Evolutionary conservation across 2,113 vertebrate genomes (phyloP).

Genomic region (Microtus pennsylvanicus): DNA sequence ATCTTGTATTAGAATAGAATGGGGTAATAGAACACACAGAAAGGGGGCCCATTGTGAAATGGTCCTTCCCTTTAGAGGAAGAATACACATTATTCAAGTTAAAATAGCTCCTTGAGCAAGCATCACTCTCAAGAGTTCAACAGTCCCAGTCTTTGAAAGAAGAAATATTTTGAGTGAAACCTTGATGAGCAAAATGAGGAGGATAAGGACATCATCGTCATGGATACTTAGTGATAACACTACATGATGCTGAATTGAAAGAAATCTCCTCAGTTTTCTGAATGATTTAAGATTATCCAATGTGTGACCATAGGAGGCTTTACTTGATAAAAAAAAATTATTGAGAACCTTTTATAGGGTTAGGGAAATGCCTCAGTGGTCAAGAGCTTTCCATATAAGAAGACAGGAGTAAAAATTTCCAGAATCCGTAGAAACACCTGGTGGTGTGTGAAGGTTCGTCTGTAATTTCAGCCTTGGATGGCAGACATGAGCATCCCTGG

Average conservation of each 20-base stretch:
- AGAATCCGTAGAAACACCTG: background rate
- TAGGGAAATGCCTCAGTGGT: background rate
- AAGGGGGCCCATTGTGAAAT: background rate
- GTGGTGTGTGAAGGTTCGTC: background rate
- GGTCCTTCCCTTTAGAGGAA: constrained; percentile 9
- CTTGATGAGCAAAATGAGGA: background rate
- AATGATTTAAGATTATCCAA: background rate
- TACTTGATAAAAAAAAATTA: background rate
- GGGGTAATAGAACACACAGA: background rate
- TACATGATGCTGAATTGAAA: background rate
- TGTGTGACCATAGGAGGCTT: background rate
- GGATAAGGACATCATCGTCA: background rate
- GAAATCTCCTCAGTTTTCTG: background rate
- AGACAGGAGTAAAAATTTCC: too few species aligned
- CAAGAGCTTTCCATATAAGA: background rate
- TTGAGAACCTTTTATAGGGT: background rate
- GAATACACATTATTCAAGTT: constrained; percentile 11
- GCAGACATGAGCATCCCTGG: background rate
- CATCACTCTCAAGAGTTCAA: background rate
- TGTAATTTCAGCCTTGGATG: background rate
- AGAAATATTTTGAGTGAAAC: background rate
- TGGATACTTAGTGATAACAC: background rate
- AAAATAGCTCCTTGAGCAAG: background rate
- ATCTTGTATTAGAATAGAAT: constrained; percentile 50
- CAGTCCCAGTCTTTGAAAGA: constrained; percentile 1